Evolutionary conservation across 2,888 invertebrate genomes (phyloP), one percentile per base, ranked within the genome.

Genomic region (Agrochola macilenta): DNA sequence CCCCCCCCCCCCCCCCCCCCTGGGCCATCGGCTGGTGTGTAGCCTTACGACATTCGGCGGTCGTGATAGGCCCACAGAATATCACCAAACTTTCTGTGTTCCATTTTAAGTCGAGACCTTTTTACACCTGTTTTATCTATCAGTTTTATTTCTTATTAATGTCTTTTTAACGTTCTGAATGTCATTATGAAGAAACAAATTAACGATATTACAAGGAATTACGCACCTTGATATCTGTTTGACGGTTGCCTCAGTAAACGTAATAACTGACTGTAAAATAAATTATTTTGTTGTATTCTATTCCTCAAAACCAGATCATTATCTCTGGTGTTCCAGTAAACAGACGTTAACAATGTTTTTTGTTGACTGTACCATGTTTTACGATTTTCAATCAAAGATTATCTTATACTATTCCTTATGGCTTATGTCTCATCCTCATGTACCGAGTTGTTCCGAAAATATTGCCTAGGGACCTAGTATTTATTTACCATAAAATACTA

Each of bases 141-240:
- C 35, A 68, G 14, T 81, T 87, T 83, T 78, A 82, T 82, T 72
- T 49, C 43, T 73, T 78, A 76, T 82, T 84, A 76, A 87, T 81
- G 88, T 73, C 70, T 82, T 82, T 86, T 86, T 86, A 70, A 82
- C 65, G 81, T 57, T 39, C 65, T 72, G 39, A 74, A 73, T 65
- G 35, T 66, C 69, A 73, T 76, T 69, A 65, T n/a, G 39, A 52
- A 39, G 60, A 78, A 77, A 64, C 39, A 26, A 70, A 72, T 72
- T 77, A 63, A 73, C 17, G 68, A 69, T 26, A 61, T 61, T 66
- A 64, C 57, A 63, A 61, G 69, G 74, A 69, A 72, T 72, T 65
- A 66, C 58, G 46, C 23, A 23, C 11, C 54, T 39, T 77, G 39
- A 60, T 74, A 64, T 52, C 20, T 58, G 66, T 71, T 76, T 57